Evolutionary conservation across 2,113 vertebrate genomes (phyloP).

Genomic region (Sylvietta virens): DNA sequence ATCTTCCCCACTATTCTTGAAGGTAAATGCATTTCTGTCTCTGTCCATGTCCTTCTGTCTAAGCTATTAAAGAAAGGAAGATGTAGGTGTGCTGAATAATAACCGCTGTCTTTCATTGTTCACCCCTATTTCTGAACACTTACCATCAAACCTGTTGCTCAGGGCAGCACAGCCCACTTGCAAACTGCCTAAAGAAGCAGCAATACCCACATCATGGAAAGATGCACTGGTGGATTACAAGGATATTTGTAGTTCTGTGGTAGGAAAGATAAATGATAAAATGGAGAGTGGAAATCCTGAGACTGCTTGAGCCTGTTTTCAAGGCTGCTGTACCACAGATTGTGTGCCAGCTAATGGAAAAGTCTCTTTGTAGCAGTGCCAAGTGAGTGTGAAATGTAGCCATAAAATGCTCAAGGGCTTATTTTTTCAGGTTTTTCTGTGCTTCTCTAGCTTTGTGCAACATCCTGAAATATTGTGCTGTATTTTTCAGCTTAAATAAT

Average conservation of each 20-base stretch:
- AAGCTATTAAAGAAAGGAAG: neutral
- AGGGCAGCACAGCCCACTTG: neutral
- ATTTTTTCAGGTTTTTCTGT: neutral
- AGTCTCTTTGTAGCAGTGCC: neutral
- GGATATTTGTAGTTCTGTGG: neutral
- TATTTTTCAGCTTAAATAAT: slow-evolving; percentile 33
- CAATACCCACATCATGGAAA: neutral
- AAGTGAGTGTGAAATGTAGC: neutral
- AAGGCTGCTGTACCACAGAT: neutral
- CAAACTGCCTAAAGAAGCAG: neutral
- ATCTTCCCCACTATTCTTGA: neutral
- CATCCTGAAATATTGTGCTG: neutral
- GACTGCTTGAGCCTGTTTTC: neutral
- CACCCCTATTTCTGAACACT: neutral
- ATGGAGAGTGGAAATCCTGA: neutral
- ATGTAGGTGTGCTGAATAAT: neutral
- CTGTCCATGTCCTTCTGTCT: neutral
- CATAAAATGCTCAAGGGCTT: neutral
- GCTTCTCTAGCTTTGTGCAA: neutral
- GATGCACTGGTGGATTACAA: neutral
- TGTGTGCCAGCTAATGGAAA: neutral
- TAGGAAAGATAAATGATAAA: neutral
- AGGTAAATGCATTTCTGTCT: neutral
- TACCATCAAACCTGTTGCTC: neutral
- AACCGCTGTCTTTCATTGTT: neutral